Evolutionary conservation across 2,888 invertebrate species (phyloP), one percentile per base, ranked within the genome.

Genomic region (Monoplex corrugatus): DNA sequence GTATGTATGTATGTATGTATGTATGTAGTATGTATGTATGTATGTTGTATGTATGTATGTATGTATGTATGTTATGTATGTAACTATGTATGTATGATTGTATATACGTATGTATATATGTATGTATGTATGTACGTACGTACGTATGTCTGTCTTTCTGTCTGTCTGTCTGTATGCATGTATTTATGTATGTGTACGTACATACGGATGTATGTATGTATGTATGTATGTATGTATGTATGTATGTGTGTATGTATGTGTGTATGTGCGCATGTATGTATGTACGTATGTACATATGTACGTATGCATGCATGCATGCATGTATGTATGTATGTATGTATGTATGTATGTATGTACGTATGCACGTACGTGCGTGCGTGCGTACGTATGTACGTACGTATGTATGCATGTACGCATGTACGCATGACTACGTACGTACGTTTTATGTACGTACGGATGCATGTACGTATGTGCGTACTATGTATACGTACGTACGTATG

Each of bases 81-180:
- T 50, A 19, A 13, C 10, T 50, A 19, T 50, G 50, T 50, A 19
- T 50, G 50, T 50, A 19, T 50, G 50, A 13, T 8, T 50, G n/a
- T 32, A n/a, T 72, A n/a, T 72, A n/a, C 28, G 72, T 72, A n/a
- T 72, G 72, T 72, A n/a, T 72, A n/a, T 72, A n/a, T 72, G 72
- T 72, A n/a, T 50, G 50, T 50, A 19, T 19, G 72, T 50, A 19
- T 50, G 50, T 50, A 19, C 19, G 50, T 50, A n/a, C 35, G 38
- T 78, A n/a, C 28, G 38, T 35, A 38, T 78, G 38, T 16, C n/a
- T 16, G 1, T 10, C 10, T 28, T 28, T 8, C 72, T n/a, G 28
- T 32, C 1, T 80, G 80, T 13, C 40, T 38, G 80, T 80, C 40
- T 80, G 80, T 40, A 40, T 38, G 80, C 28, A 40, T 38, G 72